Evolutionary conservation across 2,888 invertebrate genomes (phyloP).

Genomic region (Agrochola lychnidis): DNA sequence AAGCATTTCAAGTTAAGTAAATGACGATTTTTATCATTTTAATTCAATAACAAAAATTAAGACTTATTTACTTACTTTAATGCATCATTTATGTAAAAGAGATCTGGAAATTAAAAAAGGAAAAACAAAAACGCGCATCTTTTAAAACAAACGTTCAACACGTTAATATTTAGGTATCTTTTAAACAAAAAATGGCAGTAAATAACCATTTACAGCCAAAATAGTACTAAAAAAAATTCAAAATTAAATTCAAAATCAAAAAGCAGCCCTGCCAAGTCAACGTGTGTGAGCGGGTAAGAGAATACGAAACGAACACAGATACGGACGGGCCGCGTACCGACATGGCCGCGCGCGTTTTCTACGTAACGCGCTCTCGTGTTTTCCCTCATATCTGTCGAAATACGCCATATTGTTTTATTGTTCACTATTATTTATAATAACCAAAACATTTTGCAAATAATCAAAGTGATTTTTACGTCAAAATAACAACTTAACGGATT

Average conservation of each 20-base stretch:
- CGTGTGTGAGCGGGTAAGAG: constrained; percentile 87
- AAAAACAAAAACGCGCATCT: not conserved
- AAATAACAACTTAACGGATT: constrained; percentile 38
- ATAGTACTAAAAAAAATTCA: constrained; percentile 34
- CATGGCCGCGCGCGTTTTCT: constrained; percentile 79
- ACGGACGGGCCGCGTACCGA: constrained; percentile 80
- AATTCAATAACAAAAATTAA: not conserved
- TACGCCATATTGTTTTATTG: constrained; percentile 87
- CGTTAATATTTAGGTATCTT: rapidly evolving
- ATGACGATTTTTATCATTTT: not conserved
- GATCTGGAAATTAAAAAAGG: not conserved
- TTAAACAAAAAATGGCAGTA: not conserved
- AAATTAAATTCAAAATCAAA: constrained; percentile 50
- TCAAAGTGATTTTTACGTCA: constrained; percentile 45
- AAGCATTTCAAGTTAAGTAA: not conserved
- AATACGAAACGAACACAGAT: constrained; percentile 83
- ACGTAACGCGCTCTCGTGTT: constrained; percentile 78
- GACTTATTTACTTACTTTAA: too few species aligned
- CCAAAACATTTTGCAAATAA: constrained; percentile 59
- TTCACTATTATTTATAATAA: constrained; percentile 73
- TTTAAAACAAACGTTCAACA: not conserved
- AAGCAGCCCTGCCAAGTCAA: constrained; percentile 79
- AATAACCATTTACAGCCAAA: not conserved
- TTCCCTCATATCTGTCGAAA: constrained; percentile 84
- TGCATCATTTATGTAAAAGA: rapidly evolving